A percentile compares a stretch with the other conserved stretches of the same genome.
phyloP scores from a whole-genome alignment of 2,797 vertebrate genomes.

The Megaceryle alcyon region DNA sequence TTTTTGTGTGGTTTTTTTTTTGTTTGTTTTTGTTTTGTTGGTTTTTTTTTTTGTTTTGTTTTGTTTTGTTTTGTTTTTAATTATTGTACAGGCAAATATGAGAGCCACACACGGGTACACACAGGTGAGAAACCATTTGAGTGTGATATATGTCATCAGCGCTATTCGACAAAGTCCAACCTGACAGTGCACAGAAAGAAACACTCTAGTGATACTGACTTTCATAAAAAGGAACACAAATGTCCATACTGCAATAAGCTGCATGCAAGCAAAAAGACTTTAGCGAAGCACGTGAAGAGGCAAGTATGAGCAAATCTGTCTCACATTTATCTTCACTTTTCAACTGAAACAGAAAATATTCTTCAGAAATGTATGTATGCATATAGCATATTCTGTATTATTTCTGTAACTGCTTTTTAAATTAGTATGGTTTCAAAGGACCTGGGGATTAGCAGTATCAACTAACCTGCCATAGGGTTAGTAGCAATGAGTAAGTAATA shows the following conservation, averaged over 20 bases:
- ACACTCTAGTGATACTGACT: slow-evolving; percentile 84
- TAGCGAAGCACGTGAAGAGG: slow-evolving; percentile 94
- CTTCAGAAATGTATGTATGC: not conserved
- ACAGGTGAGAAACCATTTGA: slow-evolving; percentile 98
- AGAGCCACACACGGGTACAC: slow-evolving; percentile 96
- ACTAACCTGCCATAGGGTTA: not conserved
- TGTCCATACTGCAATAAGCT: slow-evolving; percentile 95
- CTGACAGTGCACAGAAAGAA: slow-evolving; percentile 97
- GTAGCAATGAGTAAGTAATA: too few species aligned
- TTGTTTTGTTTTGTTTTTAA: too few species aligned
- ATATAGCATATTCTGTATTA: not conserved
- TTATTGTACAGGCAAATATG: slow-evolving; percentile 88
- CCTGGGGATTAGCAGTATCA: not conserved
- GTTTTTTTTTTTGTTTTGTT: too few species aligned
- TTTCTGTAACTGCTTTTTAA: not conserved
- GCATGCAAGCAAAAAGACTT: slow-evolving; percentile 96
- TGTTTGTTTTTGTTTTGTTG: too few species aligned
- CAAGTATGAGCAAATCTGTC: slow-evolving; percentile 68
- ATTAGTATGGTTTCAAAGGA: not conserved
- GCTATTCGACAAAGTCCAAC: slow-evolving; percentile 98
- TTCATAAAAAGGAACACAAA: slow-evolving; percentile 95
- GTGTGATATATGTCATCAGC: slow-evolving; percentile 95
- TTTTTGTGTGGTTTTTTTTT: too few species aligned
- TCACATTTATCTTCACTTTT: not conserved
- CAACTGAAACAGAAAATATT: too few species aligned